Percentiles rank a stretch among this genome's conserved stretches.
phyloP scores from a whole-genome alignment of 2,888 invertebrate genomes.

The Plutella xylostella region DNA sequence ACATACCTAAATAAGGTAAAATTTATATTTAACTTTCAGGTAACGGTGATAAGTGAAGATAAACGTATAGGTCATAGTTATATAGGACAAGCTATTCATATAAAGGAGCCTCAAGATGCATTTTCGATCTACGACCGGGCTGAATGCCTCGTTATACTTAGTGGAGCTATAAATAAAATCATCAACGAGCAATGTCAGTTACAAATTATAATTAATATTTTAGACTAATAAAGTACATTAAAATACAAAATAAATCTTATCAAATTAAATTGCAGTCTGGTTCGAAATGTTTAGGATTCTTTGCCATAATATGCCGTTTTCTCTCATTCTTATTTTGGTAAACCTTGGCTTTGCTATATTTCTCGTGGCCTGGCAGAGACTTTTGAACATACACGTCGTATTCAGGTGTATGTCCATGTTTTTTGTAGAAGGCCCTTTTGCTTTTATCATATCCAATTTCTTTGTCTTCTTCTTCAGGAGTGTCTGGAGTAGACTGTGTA shows the following conservation, averaged over 20 bases:
- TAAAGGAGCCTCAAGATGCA: constrained; percentile 26
- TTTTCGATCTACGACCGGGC: constrained; percentile 20
- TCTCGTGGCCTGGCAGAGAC: constrained; percentile 28
- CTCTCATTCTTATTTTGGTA: constrained; percentile 34
- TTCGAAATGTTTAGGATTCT: too few species aligned
- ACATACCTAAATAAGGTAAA: too few species aligned
- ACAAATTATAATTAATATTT: constrained; percentile 22
- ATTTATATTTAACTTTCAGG: constrained; percentile 7
- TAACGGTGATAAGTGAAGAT: constrained; percentile 21
- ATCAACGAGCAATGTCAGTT: constrained; percentile 21
- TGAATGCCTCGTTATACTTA: constrained; percentile 26
- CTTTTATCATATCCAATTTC: not conserved
- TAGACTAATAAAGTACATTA: too few species aligned
- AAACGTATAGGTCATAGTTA: constrained; percentile 26
- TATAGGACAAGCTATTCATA: constrained; percentile 26
- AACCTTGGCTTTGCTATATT: constrained; percentile 41
- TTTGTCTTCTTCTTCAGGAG: too few species aligned
- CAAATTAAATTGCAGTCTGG: too few species aligned
- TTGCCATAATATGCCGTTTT: too few species aligned
- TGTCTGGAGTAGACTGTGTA: too few species aligned
- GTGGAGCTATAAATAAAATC: constrained; percentile 21
- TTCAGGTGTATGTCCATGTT: not conserved
- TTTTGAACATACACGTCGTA: constrained; percentile 35
- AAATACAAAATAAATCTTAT: too few species aligned
- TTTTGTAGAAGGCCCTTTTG: not conserved